A percentile compares a stretch with the other conserved stretches of the same genome.
These are phyloP conservation scores for Torymus auratus DNA, from an alignment of 2,888 invertebrate genomes.

Conservation along the genomic window DNA sequence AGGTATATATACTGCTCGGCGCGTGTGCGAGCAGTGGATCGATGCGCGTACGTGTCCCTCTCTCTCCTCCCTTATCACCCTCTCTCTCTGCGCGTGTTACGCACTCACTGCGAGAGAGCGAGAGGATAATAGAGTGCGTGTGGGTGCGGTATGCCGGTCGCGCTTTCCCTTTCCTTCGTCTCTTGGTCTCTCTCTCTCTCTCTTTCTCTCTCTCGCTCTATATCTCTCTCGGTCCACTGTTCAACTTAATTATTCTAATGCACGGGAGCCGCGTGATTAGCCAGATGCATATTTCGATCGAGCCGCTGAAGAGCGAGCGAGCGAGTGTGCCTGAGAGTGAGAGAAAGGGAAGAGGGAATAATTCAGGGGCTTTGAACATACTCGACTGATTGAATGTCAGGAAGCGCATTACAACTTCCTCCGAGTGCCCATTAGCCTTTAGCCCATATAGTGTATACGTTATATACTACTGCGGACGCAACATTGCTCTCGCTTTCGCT, in stretches of 20 bases:
- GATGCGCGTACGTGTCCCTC: neutral
- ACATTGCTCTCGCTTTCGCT: too few relatives aligned
- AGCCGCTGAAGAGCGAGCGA: neutral
- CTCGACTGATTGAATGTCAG: slow-evolving; percentile 50
- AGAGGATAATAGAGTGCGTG: too few relatives aligned
- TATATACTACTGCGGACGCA: too few relatives aligned
- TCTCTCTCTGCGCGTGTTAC: neutral
- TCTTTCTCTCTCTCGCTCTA: neutral
- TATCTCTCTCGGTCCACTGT: neutral
- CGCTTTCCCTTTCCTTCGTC: slow-evolving; percentile 8
- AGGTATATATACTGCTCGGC: neutral
- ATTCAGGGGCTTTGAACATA: slow-evolving; percentile 46
- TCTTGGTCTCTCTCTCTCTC: neutral
- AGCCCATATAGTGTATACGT: neutral
- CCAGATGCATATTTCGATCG: slow-evolving; percentile 46
- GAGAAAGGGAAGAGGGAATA: slow-evolving; percentile 26
- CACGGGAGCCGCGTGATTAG: slow-evolving; percentile 42
- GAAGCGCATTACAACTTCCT: slow-evolving; percentile 44
- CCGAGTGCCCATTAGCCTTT: slow-evolving; percentile 10
- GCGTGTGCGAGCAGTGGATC: neutral
- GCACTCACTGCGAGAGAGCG: too few relatives aligned
- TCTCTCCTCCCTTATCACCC: too few relatives aligned
- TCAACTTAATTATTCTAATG: slow-evolving; percentile 58
- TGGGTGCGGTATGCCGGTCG: neutral
- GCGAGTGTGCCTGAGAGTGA: neutral